Percentiles rank a stretch among this genome's conserved stretches.
Conservation (phyloP, 2,888 invertebrate species). For the Eupithecia insigniata region DNA sequence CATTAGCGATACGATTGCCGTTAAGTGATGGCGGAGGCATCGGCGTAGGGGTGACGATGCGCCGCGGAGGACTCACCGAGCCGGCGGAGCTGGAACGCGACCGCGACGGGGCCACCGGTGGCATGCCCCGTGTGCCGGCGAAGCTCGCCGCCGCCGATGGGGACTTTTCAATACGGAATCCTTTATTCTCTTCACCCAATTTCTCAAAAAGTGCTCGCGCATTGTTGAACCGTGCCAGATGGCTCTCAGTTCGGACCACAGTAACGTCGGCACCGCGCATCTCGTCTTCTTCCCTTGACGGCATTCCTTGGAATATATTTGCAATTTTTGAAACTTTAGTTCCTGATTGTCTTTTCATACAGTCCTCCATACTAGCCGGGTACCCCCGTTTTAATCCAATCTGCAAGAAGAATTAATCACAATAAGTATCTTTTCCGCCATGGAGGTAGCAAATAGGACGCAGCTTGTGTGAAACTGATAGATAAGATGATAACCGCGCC, state of each 20-base stretch:
- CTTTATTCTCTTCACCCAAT: conserved; percentile 89
- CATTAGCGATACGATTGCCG: conserved; percentile 75
- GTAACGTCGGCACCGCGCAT: conserved; percentile 85
- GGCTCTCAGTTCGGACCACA: conserved; percentile 93
- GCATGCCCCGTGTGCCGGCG: conserved; percentile 82
- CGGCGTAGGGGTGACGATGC: conserved; percentile 82
- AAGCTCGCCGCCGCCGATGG: conserved; percentile 82
- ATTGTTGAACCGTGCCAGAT: conserved; percentile 95
- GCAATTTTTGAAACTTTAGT: conserved; percentile 96
- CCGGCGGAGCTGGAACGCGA: conserved; percentile 88
- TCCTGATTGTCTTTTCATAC: conserved; percentile 86
- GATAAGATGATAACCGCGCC: conserved; percentile 64
- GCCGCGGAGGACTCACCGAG: conserved; percentile 83
- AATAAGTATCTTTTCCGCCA: conserved; percentile 54
- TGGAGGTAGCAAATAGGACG: conserved; percentile 60
- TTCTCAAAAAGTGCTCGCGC: conserved; percentile 96
- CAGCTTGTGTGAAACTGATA: conserved; percentile 62
- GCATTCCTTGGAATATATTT: conserved; percentile 93
- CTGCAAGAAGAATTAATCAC: conserved; percentile 70
- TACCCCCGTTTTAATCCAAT: conserved; percentile 80
- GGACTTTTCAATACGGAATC: conserved; percentile 84
- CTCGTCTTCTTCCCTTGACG: conserved; percentile 83
- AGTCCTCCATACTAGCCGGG: conserved; percentile 87
- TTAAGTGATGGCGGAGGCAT: conserved; percentile 71
- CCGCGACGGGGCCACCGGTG: conserved; percentile 81